Evolutionary conservation across 2,797 vertebrate species (phyloP).

Genomic region (Rhabdophis nuchalis): DNA sequence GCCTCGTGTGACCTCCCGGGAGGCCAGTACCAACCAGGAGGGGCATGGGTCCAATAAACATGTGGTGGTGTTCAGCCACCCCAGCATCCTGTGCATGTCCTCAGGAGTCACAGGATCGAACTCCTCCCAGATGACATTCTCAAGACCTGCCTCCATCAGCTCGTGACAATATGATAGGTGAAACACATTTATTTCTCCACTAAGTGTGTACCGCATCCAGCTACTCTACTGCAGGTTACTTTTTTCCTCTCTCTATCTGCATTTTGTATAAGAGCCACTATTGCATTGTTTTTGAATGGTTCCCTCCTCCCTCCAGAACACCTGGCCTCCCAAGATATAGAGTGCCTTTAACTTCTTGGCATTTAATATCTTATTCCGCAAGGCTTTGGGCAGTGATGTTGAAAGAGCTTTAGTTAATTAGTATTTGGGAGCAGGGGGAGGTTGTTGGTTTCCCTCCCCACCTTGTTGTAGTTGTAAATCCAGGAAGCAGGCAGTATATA

Average conservation of each 20-base stretch:
- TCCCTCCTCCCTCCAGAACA: neutral
- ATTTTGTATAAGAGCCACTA: neutral
- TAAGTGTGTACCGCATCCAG: neutral
- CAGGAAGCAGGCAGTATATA: neutral
- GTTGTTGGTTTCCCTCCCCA: neutral
- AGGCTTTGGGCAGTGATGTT: neutral
- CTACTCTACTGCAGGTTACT: neutral
- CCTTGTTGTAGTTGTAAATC: neutral
- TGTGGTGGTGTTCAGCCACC: too few relatives aligned
- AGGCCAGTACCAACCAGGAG: too few relatives aligned
- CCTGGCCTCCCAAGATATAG: neutral
- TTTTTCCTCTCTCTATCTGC: neutral
- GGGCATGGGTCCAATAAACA: too few relatives aligned
- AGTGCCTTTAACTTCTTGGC: neutral
- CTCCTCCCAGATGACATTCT: too few relatives aligned
- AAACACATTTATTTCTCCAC: neutral
- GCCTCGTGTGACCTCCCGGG: too few relatives aligned
- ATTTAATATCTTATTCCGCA: neutral
- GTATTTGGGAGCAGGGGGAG: neutral
- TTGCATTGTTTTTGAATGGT: neutral
- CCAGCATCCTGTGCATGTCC: too few relatives aligned
- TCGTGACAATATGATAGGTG: neutral
- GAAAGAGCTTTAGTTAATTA: neutral
- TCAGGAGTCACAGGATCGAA: too few relatives aligned
- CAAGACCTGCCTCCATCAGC: too few relatives aligned